These are phyloP conservation scores for Orbicella faveolata DNA, from an alignment of 64 coral and sea anemone species.

Conservation along the genomic window DNA sequence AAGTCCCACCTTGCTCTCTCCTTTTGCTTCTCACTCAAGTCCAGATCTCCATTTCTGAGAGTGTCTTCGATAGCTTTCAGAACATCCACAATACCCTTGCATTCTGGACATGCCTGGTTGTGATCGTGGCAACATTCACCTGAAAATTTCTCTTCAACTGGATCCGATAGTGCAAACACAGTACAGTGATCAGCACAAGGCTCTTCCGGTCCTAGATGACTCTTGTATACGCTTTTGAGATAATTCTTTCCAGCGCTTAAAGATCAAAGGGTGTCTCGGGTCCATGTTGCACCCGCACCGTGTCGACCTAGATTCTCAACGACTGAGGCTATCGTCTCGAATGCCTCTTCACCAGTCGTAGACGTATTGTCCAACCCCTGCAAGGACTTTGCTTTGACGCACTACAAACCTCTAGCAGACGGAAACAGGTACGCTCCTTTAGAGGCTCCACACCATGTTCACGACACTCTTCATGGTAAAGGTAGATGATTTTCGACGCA, in stretches of 20 bases:
- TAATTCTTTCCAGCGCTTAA: slow-evolving; percentile 50
- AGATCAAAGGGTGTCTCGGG: slow-evolving; percentile 8
- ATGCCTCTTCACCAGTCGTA: slow-evolving; percentile 18
- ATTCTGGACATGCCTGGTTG: slow-evolving; percentile 36
- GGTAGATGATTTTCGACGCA: slow-evolving; percentile 39
- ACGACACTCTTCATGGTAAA: slow-evolving; percentile 60
- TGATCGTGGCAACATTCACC: slow-evolving; percentile 25
- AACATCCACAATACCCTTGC: slow-evolving; percentile 22
- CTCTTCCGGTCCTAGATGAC: slow-evolving; percentile 57
- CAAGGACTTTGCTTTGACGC: slow-evolving; percentile 58
- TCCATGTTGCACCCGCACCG: slow-evolving; percentile 45
- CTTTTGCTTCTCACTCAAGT: slow-evolving; percentile 40
- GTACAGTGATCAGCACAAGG: slow-evolving; percentile 63
- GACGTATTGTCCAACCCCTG: slow-evolving; percentile 45
- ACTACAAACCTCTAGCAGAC: slow-evolving; percentile 28
- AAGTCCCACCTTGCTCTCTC: slow-evolving; percentile 63
- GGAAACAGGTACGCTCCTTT: slow-evolving; percentile 49
- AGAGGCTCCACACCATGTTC: slow-evolving; percentile 10
- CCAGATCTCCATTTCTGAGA: slow-evolving; percentile 26
- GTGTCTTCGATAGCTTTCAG: slow-evolving; percentile 30
- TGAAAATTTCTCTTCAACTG: slow-evolving; percentile 30
- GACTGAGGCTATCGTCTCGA: slow-evolving; percentile 6
- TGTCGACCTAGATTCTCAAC: slow-evolving; percentile 28
- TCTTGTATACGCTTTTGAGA: slow-evolving; percentile 62
- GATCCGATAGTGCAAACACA: slow-evolving; percentile 50